Conservation (phyloP, 2,113 vertebrate genomes). For the Nannobrachium achirus region DNA sequence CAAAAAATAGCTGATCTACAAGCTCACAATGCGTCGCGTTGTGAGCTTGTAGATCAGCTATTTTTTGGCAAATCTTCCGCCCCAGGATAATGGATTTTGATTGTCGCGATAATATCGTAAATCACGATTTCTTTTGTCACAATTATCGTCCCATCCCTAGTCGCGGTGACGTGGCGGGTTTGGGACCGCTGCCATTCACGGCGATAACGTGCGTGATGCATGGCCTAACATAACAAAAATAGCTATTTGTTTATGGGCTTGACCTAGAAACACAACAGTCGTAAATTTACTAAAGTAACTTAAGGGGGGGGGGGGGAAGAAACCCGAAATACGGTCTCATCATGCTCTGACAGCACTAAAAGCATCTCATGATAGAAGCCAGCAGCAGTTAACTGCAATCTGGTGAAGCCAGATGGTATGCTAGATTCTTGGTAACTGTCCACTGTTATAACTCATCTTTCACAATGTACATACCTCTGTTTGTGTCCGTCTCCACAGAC, state of each 20-base stretch:
- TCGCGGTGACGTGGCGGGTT: too few species aligned
- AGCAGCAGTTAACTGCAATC: constrained; percentile 39
- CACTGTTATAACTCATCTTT: constrained; percentile 28
- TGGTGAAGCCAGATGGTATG: constrained; percentile 34
- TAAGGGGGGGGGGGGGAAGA: not conserved
- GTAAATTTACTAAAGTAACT: constrained; percentile 35
- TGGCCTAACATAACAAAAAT: constrained; percentile 15
- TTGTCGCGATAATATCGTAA: too few species aligned
- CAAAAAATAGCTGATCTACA: too few species aligned
- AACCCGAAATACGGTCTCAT: constrained; percentile 24
- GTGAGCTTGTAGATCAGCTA: too few species aligned
- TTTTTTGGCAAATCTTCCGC: too few species aligned
- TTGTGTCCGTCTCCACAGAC: constrained; percentile 26
- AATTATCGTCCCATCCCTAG: too few species aligned
- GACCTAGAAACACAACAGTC: constrained; percentile 34
- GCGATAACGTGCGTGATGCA: constrained; percentile 5
- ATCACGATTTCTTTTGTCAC: too few species aligned
- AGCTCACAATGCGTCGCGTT: too few species aligned
- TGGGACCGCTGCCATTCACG: not conserved
- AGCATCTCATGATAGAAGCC: constrained; percentile 40
- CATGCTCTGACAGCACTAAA: constrained; percentile 32
- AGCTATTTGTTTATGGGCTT: constrained; percentile 29
- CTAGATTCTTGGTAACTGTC: constrained; percentile 44
- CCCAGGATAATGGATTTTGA: too few species aligned
- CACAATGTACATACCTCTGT: constrained; percentile 21